Evolutionary conservation across 2,113 vertebrate genomes (phyloP), one percentile per base, ranked within the genome.

Genomic region (Phalacrocorax aristotelis): DNA sequence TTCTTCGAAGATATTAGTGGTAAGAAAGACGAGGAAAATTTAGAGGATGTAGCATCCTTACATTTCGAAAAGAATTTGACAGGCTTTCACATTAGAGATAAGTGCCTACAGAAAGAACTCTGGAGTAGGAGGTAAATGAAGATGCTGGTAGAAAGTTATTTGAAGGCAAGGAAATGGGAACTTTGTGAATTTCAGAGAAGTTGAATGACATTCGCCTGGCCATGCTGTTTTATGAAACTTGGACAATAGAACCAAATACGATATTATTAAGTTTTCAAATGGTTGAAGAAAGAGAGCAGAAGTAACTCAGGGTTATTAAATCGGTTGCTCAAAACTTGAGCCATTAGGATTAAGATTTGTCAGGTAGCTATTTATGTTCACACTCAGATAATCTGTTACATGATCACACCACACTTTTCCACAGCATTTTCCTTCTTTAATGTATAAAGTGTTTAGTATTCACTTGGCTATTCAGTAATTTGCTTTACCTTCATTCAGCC

Each of bases 11-110:
- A 83, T 95, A 82, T 36, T 94, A 82, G 82, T 90, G 89, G 54
- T 90, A 85, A 86, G n/a, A 97, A 87, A 96, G 94, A 96, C 97
- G 96, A 96, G 64, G 71, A 83, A 91, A 97, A 93, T 83, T 62
- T 74, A 81, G 90, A 95, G 91, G 83, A 55, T 95, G 83, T 93
- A 79, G 38, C 86, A 91, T 93, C 75, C 86, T 96, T 95, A 75
- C 54, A 66, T 95, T 94, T 97, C 71, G 94, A 95, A 96, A 87
- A 87, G 84, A 94, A 83, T 78, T 71, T 97, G 92, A 90, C 93
- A 96, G 74, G 46, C 71, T 93, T 96, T 95, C 34, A 84, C 44
- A 89, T 40, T 32, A 87, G 57, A 84, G 70, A 90, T 84, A 96
- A 96, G 95, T 87, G 93, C 87, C 58, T 87, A 22, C 1, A 0